phyloP scores from a whole-genome alignment of 1,140 invertebrate genomes.

The Neodiprion lecontei region DNA sequence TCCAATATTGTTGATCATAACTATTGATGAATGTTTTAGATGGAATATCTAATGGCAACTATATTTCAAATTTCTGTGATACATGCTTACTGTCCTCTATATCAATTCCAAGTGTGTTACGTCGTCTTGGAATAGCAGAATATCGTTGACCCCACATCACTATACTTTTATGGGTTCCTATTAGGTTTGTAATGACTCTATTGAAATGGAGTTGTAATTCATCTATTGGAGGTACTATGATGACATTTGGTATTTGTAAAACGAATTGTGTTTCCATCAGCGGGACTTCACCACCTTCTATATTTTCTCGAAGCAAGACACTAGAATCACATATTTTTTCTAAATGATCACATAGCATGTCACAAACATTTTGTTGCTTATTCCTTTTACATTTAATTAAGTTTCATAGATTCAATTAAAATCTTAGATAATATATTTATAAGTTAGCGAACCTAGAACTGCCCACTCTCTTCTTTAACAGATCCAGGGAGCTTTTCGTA shows the following conservation, averaged over 20 bases:
- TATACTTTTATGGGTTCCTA: slow-evolving; percentile 71
- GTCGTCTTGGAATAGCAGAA: slow-evolving; percentile 13
- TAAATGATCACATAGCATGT: background rate
- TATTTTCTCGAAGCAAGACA: slow-evolving; percentile 55
- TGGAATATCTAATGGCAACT: no score
- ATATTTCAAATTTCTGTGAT: background rate
- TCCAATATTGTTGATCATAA: no score
- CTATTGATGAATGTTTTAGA: no score
- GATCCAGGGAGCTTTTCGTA: slow-evolving; percentile 72
- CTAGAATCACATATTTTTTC: slow-evolving; percentile 27
- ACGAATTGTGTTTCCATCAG: slow-evolving; percentile 68
- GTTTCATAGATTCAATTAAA: background rate
- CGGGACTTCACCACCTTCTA: slow-evolving; percentile 57
- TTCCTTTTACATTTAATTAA: background rate
- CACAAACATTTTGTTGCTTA: background rate
- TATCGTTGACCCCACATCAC: slow-evolving; percentile 73
- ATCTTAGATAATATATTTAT: background rate
- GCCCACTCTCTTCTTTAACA: slow-evolving; percentile 68
- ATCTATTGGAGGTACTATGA: slow-evolving; percentile 70
- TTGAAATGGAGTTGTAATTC: slow-evolving; percentile 76
- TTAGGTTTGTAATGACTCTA: slow-evolving; percentile 68
- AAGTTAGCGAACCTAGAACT: slow-evolving; percentile 57
- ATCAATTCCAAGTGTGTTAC: slow-evolving; percentile 27
- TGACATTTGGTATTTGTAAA: slow-evolving; percentile 68
- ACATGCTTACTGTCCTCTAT: slow-evolving; percentile 28